Evolutionary conservation across 35 echinoderm and acorn worm species (phyloP).

Genomic region (Strongylocentrotus purpuratus): DNA sequence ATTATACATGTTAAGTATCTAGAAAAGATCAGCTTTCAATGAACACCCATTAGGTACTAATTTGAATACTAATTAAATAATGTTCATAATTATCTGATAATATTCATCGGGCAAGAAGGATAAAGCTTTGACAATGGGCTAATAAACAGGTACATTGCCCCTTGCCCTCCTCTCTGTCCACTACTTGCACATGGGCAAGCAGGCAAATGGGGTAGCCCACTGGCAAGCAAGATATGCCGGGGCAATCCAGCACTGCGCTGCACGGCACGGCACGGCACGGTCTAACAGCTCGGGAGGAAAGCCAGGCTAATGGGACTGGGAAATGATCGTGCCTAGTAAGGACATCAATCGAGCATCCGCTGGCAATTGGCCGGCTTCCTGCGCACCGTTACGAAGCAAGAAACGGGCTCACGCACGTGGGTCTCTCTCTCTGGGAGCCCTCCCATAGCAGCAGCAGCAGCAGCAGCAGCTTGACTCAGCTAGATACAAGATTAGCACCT

Average conservation of each 20-base stretch:
- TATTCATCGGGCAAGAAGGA: background rate
- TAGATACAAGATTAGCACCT: constrained; percentile 15
- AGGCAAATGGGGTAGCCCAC: background rate
- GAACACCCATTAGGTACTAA: too few relatives aligned
- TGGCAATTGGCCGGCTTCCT: constrained; percentile 47
- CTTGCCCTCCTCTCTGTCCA: background rate
- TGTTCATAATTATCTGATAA: background rate
- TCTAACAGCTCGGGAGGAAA: constrained; percentile 36
- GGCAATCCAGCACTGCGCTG: background rate
- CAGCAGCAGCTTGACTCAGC: constrained; percentile 44
- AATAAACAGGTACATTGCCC: background rate
- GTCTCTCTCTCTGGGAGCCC: background rate
- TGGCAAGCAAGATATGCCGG: background rate
- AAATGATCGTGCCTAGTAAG: constrained; percentile 37
- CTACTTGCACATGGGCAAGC: background rate
- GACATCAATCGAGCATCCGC: constrained; percentile 49
- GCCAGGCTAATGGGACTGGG: constrained; percentile 44
- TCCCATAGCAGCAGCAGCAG: background rate
- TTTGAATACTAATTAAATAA: too few relatives aligned
- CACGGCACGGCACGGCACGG: background rate
- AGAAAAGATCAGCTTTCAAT: background rate
- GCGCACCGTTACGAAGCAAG: constrained; percentile 51
- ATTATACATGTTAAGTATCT: too few relatives aligned
- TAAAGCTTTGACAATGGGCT: background rate
- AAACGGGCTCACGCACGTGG: constrained; percentile 45